These are phyloP conservation scores for Xyrichtys novacula DNA, from an alignment of 2,797 vertebrate species.

Conservation along the genomic window DNA sequence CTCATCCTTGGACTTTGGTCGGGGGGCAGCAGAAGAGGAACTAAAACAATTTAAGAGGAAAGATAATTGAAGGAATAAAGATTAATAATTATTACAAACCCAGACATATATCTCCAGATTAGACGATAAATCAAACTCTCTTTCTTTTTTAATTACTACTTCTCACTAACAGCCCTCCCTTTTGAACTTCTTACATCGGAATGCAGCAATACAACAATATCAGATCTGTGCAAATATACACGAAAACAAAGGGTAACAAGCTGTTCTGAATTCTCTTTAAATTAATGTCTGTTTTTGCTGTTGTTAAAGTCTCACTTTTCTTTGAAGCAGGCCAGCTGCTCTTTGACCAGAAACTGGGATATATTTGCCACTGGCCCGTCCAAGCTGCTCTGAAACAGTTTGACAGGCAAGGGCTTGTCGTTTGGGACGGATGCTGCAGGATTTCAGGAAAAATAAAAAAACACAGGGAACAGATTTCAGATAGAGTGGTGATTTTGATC, in stretches of 20 bases:
- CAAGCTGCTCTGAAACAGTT: constrained; percentile 56
- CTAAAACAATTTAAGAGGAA: not conserved
- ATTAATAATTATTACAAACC: too few relatives aligned
- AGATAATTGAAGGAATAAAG: not conserved
- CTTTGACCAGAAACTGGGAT: constrained; percentile 70
- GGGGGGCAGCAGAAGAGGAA: not conserved
- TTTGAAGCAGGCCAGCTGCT: constrained; percentile 70
- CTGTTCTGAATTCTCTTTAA: too few relatives aligned
- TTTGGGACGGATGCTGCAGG: constrained; percentile 16
- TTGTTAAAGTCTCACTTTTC: constrained; percentile 53
- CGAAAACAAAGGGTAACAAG: too few relatives aligned
- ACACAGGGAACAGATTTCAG: not conserved
- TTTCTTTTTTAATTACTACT: too few relatives aligned
- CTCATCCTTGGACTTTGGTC: not conserved
- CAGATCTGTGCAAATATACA: too few relatives aligned
- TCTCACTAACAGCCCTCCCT: too few relatives aligned
- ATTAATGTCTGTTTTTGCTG: too few relatives aligned
- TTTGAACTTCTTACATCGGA: too few relatives aligned
- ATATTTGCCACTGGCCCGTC: constrained; percentile 50
- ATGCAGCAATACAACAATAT: too few relatives aligned
- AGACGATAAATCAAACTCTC: too few relatives aligned
- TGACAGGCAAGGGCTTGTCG: constrained; percentile 61
- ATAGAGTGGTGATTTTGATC: not conserved
- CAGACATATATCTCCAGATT: too few relatives aligned
- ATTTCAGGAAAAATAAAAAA: constrained; percentile 1